These are phyloP conservation scores for Tringa solitaria DNA, from an alignment of 2,113 vertebrate genomes.

Conservation along the genomic window DNA sequence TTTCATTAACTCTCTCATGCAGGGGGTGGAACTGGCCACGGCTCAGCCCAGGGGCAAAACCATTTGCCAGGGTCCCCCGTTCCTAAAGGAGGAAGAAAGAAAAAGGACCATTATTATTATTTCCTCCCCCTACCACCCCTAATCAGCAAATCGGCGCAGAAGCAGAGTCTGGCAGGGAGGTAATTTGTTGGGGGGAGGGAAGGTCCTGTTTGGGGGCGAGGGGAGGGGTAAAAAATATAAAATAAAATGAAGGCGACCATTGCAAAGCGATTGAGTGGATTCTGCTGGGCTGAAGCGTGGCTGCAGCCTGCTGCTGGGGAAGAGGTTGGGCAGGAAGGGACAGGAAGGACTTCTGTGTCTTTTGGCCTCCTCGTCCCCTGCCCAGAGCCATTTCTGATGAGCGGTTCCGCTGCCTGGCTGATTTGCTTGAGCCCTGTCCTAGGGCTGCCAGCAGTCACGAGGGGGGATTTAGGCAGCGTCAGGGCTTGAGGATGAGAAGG, in stretches of 20 bases:
- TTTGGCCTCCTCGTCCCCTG: background rate
- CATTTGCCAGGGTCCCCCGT: slow-evolving; percentile 43
- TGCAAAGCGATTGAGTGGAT: background rate
- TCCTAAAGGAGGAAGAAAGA: slow-evolving; percentile 40
- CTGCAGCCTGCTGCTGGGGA: background rate
- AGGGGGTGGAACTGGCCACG: slow-evolving; percentile 46
- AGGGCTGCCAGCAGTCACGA: background rate
- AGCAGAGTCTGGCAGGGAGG: background rate
- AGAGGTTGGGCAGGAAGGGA: background rate
- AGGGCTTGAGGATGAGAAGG: background rate
- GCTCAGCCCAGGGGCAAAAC: slow-evolving; percentile 61
- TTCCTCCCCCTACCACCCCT: background rate
- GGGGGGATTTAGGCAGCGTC: background rate
- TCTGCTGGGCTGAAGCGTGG: background rate
- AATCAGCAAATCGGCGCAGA: background rate
- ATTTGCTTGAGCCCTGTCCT: background rate
- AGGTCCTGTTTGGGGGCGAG: background rate
- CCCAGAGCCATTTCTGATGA: background rate
- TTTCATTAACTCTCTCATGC: slow-evolving; percentile 52
- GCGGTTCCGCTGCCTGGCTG: background rate
- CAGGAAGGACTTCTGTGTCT: background rate
- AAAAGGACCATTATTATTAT: slow-evolving; percentile 4
- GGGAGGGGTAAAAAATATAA: accelerated
- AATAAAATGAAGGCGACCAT: background rate
- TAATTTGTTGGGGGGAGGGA: background rate